Percentiles rank a stretch among this genome's conserved stretches.
Conservation (phyloP, 2,113 vertebrate species). For the Ancistrus triradiatus region DNA sequence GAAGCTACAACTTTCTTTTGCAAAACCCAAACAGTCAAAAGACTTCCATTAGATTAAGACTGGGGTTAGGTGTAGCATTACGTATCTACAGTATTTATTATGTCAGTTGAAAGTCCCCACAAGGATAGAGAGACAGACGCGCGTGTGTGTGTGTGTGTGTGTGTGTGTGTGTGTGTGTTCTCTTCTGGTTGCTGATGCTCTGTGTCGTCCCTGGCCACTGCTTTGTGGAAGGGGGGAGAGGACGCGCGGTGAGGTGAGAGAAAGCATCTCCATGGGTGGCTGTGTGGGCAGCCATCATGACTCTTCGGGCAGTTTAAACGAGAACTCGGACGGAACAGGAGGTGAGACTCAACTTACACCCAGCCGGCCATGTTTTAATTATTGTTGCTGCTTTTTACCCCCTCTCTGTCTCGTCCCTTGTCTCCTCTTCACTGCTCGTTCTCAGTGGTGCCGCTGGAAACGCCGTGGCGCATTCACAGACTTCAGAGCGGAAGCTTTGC, state of each 20-base stretch:
- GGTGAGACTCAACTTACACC: conserved; percentile 62
- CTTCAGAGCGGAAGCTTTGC: too few species aligned
- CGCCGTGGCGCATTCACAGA: not conserved
- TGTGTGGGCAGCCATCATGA: conserved; percentile 97
- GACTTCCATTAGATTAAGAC: too few species aligned
- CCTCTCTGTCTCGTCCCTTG: conserved; percentile 27
- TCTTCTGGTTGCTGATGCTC: conserved; percentile 51
- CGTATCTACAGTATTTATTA: too few species aligned
- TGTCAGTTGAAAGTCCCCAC: too few species aligned
- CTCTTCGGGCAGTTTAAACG: conserved; percentile 95
- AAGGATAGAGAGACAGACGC: too few species aligned
- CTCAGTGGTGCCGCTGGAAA: conserved; percentile 32
- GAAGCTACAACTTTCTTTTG: too few species aligned
- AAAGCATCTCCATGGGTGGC: conserved; percentile 92
- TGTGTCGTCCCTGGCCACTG: conserved; percentile 47
- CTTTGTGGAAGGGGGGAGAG: conserved; percentile 34
- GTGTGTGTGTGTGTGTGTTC: conserved; percentile 12
- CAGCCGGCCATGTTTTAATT: conserved; percentile 15
- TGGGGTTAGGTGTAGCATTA: too few species aligned
- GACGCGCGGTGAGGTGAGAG: conserved; percentile 62
- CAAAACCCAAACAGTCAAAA: too few species aligned
- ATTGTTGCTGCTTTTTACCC: conserved; percentile 16
- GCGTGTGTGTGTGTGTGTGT: not conserved
- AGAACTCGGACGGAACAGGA: conserved; percentile 94
- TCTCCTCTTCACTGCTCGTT: conserved; percentile 46